Base-by-base conservation (phyloP, 2,888 invertebrate species). In the Hyalella azteca region DNA sequence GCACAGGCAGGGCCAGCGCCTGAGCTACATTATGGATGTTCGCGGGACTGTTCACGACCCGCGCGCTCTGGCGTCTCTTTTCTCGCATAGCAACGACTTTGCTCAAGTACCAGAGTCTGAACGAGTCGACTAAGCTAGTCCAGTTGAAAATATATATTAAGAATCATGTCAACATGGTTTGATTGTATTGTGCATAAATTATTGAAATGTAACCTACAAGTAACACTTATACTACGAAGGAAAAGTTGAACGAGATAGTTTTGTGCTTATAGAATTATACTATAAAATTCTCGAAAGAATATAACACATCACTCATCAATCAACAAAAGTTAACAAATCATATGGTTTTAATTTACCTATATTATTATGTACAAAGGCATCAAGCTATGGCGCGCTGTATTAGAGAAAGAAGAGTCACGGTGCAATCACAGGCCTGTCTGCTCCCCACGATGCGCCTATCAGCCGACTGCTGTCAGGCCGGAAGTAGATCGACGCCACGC, bases 401-500 rank as follows among this genome's bases (percentile, higher is more conserved):
- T 9, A n/a, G 3, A 9, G 7, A n/a, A 22, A 26, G 22, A 13
- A 22, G 9, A 54, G 54, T 13, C 7, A 3, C 1, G 66, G 36
- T 9, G 36, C 36, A 36, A 36, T 3, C 13, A 66, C 3, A 4
- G 66, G 36, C 13, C 66, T 32, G 15, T 66, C 66, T 36, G 66
- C 4, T 3, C n/a, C 19, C 66, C 66, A 32, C 66, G 32, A 36
- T 36, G 36, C 36, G 3, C 19, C 36, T 5, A 32, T n/a, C 36
- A 66, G 1, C 3, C 22, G 66, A 1, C 7, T 32, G 66, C 36
- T 32, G 36, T 66, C 66, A 66, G 66, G 4, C 39, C 66, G 2
- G 66, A 66, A 66, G 36, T 66, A 66, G 36, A 66, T 3, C 11
- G 66, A 66, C 36, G 66, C 66, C 3, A 66, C 11, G 19, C 66